Evolutionary conservation across 1,140 invertebrate genomes (phyloP), one percentile per base, ranked within the genome.

Genomic region (Galleria mellonella): DNA sequence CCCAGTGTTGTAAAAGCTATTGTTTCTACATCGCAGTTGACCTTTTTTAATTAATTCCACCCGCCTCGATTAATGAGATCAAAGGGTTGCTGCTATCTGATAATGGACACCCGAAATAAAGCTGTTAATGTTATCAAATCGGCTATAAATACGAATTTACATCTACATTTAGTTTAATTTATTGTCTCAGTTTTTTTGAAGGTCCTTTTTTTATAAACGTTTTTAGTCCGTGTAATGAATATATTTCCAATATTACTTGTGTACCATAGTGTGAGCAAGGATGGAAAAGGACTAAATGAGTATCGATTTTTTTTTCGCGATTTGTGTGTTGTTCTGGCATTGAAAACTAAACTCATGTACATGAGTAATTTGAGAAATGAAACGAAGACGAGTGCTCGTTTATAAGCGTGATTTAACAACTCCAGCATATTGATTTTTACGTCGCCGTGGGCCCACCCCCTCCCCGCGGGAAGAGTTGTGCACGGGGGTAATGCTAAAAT

Each of bases 351-450:
- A 67, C 64, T 65, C 10, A 43, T 49, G 27, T 70, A 73, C 62
- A 73, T 71, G 48, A 70, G 62, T 63, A 78, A 72, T 77, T 84
- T 82, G 61, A 83, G 75, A 68, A 79, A 78, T 71, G 73, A 82
- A 81, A 86, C 77, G 86, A 87, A 88, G 87, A 89, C 88, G 88
- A 89, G 88, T 89, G 86, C 88, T 89, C 88, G 77, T 90, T 90
- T 89, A 90, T 90, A 90, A 90, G 89, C 89, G 89, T 89, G 89
- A 90, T 90, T 90, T 90, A 90, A 89, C 89, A 89, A 89, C 89
- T 89, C 88, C 88, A 89, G 89, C 88, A 90, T 90, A 90, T 90
- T 90, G 89, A 90, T 90, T 90, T 90, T 90, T 90, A 89, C 85
- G 82, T 87, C 81, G 82, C 86, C 82, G 79, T 81, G 77, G 72